Percentiles rank a stretch among this genome's conserved stretches.
Evolutionary conservation across 2,888 invertebrate genomes (phyloP).

Genomic region (Gari tellinella): DNA sequence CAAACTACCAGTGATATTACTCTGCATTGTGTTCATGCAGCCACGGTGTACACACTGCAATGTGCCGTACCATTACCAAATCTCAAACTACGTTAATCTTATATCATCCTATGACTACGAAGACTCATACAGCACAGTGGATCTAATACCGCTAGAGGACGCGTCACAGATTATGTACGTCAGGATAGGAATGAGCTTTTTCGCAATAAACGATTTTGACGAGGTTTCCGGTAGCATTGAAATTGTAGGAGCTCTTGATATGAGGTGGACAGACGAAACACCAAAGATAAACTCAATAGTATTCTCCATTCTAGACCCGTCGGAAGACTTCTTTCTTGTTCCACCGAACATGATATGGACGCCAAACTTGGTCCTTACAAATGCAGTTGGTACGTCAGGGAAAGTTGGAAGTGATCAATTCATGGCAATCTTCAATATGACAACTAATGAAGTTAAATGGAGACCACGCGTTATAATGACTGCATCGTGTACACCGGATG

Average conservation of each 20-base stretch:
- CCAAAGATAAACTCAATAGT: constrained; percentile 22
- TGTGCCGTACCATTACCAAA: no score
- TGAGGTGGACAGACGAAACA: constrained; percentile 41
- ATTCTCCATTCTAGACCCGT: constrained; percentile 13
- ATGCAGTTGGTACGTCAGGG: constrained; percentile 40
- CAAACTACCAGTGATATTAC: no score
- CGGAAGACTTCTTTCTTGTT: constrained; percentile 30
- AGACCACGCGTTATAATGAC: constrained; percentile 43
- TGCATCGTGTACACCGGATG: constrained; percentile 48
- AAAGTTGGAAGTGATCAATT: constrained; percentile 36
- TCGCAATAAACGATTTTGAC: constrained; percentile 40
- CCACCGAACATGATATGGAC: constrained; percentile 50
- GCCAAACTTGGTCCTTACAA: constrained; percentile 41
- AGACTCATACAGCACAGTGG: constrained; percentile 29
- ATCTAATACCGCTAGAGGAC: constrained; percentile 28
- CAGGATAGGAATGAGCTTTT: constrained; percentile 25
- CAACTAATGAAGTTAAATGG: constrained; percentile 24
- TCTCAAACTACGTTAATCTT: constrained; percentile 38
- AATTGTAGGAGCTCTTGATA: constrained; percentile 28
- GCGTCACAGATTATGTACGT: constrained; percentile 19
- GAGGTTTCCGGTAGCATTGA: constrained; percentile 46
- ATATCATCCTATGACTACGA: constrained; percentile 28
- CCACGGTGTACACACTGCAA: no score
- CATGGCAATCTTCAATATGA: constrained; percentile 30
- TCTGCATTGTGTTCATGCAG: no score